These are phyloP conservation scores for Cacatua alba DNA, from an alignment of 2,113 vertebrate species.

Conservation along the genomic window DNA sequence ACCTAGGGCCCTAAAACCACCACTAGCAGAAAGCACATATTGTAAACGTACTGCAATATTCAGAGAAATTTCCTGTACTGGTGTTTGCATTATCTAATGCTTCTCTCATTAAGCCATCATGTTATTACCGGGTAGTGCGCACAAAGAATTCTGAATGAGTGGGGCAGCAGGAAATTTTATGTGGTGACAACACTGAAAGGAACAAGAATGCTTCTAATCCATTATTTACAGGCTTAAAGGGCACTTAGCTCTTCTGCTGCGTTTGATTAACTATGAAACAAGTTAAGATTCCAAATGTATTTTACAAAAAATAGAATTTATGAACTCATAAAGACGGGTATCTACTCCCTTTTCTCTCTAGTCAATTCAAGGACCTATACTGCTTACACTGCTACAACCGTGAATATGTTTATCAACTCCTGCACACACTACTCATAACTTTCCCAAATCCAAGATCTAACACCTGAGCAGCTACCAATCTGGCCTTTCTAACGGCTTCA, in stretches of 20 bases:
- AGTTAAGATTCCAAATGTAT: background rate
- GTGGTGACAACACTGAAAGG: background rate
- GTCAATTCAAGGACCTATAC: background rate
- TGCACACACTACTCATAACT: background rate
- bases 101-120: background rate
- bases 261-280: background rate
- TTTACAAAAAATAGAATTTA: background rate
- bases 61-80: background rate
- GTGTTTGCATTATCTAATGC: background rate
- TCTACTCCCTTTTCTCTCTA: background rate
- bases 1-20: background rate
- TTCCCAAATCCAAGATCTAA: background rate
- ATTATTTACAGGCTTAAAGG: conserved; percentile 24
- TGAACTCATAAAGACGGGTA: background rate
- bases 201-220: conserved; percentile 4
- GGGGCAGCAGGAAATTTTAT: background rate
- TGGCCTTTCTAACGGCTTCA: background rate
- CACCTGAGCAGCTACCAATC: background rate
- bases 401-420: background rate
- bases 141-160: background rate
- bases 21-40: background rate
- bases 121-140: background rate
- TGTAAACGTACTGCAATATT: background rate
- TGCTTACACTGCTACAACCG: background rate
- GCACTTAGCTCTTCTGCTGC: background rate